These are phyloP conservation scores for Crypturellus tataupa DNA, from an alignment of 2,797 vertebrate species.

Conservation along the genomic window DNA sequence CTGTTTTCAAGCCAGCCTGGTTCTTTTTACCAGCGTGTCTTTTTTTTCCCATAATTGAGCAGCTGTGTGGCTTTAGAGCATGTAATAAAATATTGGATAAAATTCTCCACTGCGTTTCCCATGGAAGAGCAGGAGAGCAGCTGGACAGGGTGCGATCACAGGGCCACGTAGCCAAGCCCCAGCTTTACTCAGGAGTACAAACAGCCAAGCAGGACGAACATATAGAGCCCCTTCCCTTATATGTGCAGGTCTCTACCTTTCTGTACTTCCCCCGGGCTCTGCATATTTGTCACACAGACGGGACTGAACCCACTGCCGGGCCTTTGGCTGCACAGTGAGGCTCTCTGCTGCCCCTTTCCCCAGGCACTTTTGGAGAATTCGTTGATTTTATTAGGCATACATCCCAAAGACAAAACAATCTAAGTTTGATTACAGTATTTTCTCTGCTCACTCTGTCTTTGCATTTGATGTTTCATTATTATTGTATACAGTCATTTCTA, in stretches of 20 bases:
- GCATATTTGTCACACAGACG: fast-evolving
- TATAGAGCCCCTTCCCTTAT: fast-evolving
- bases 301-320: fast-evolving
- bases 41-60: background rate
- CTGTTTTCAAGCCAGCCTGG: background rate
- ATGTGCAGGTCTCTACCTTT: background rate
- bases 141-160: background rate
- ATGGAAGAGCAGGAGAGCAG: background rate
- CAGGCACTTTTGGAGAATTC: background rate
- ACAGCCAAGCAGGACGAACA: background rate
- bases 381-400: background rate
- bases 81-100: background rate
- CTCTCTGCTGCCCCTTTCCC: background rate
- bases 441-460: background rate
- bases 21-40: background rate
- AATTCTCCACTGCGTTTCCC: conserved; percentile 16
- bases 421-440: fast-evolving
- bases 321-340: background rate
- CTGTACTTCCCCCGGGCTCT: fast-evolving
- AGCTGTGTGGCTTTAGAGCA: conserved; percentile 13
- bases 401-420: background rate
- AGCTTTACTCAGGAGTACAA: background rate
- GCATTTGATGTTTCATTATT: background rate
- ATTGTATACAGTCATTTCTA: background rate
- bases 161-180: background rate